Evolutionary conservation across 2,797 vertebrate species (phyloP).

Genomic region (Falco concolor): DNA sequence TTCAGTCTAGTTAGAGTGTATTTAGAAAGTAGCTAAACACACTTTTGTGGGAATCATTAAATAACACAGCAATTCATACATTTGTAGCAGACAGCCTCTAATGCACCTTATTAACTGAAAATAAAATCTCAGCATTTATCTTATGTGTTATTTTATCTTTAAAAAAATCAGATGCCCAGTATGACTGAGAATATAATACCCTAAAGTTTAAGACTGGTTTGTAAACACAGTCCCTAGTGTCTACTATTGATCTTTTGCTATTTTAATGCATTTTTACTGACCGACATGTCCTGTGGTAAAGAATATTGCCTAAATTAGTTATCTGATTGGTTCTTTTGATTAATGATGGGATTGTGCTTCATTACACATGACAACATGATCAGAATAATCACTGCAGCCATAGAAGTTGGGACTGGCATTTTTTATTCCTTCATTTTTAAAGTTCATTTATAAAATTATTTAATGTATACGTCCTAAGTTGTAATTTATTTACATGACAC

Average conservation of each 20-base stretch:
- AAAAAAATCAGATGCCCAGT: slow-evolving; percentile 45
- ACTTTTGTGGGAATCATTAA: slow-evolving; percentile 52
- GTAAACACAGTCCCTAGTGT: slow-evolving; percentile 78
- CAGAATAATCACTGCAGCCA: slow-evolving; percentile 80
- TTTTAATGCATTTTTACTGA: slow-evolving; percentile 87
- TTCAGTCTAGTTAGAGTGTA: slow-evolving; percentile 41
- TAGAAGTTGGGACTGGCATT: slow-evolving; percentile 70
- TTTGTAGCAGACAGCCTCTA: slow-evolving; percentile 49
- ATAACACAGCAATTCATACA: slow-evolving; percentile 41
- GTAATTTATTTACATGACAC: slow-evolving; percentile 90
- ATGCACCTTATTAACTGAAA: slow-evolving; percentile 55
- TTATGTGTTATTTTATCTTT: slow-evolving; percentile 59
- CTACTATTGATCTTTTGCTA: slow-evolving; percentile 83
- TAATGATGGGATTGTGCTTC: slow-evolving; percentile 85
- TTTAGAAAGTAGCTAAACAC: slow-evolving; percentile 61
- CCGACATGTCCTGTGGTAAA: slow-evolving; percentile 86
- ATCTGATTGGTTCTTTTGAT: slow-evolving; percentile 91
- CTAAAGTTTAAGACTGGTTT: slow-evolving; percentile 77
- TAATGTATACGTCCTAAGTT: slow-evolving; percentile 81
- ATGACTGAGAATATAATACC: slow-evolving; percentile 75
- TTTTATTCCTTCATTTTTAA: slow-evolving; percentile 81
- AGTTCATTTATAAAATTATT: slow-evolving; percentile 91
- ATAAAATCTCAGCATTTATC: slow-evolving; percentile 63
- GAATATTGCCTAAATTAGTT: slow-evolving; percentile 92
- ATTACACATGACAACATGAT: slow-evolving; percentile 88